phyloP scores from a whole-genome alignment of 1,140 invertebrate genomes.

The Drosophila yakuba region DNA sequence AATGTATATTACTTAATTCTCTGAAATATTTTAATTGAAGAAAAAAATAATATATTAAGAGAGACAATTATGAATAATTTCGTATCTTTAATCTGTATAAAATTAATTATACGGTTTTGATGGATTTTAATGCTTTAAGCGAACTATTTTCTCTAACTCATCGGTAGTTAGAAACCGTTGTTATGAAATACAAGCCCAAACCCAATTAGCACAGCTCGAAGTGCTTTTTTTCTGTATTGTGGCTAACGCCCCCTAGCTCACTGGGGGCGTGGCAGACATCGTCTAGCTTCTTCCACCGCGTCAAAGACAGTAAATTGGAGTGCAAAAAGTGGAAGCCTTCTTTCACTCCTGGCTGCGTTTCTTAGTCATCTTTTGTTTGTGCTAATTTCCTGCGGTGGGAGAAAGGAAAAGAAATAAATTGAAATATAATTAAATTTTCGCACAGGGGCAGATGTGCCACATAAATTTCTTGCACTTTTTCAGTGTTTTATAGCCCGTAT shows the following conservation, averaged over 20 bases:
- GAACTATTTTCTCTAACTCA: neutral
- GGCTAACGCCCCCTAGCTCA: neutral
- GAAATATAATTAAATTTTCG: slow-evolving; percentile 45
- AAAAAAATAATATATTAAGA: too few species aligned
- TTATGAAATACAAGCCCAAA: slow-evolving; percentile 39
- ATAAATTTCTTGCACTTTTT: neutral
- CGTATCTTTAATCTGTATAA: too few species aligned
- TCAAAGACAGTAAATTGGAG: slow-evolving; percentile 33
- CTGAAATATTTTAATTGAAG: too few species aligned
- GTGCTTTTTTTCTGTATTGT: neutral
- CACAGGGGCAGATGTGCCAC: neutral
- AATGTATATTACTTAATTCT: too few species aligned
- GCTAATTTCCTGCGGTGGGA: slow-evolving; percentile 26
- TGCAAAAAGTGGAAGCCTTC: slow-evolving; percentile 12
- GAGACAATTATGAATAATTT: too few species aligned
- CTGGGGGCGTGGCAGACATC: neutral
- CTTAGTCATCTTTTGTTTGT: slow-evolving; percentile 23
- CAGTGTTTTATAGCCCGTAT: neutral
- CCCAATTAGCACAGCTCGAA: slow-evolving; percentile 45
- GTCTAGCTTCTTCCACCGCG: slow-evolving; percentile 16
- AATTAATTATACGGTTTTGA: too few species aligned
- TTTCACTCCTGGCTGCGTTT: neutral
- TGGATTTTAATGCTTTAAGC: too few species aligned
- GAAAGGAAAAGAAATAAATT: slow-evolving; percentile 25
- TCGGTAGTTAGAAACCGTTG: neutral